Percentiles rank a stretch among this genome's conserved stretches.
These are phyloP conservation scores for Pachydiplax longipennis DNA, from an alignment of 2,888 invertebrate species.

Conservation along the genomic window DNA sequence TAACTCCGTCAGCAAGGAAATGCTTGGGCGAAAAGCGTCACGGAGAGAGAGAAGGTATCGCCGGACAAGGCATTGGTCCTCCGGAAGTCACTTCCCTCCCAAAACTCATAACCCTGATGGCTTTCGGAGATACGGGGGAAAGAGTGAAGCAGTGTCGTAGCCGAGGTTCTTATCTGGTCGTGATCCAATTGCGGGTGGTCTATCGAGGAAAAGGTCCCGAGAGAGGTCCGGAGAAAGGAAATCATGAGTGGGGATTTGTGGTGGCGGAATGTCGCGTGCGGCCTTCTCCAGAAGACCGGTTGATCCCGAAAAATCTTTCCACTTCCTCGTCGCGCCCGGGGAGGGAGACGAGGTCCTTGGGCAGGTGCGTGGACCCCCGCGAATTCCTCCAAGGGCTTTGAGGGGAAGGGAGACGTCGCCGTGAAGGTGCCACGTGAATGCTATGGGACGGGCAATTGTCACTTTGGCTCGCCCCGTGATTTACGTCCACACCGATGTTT, in stretches of 20 bases:
- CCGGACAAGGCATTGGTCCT: not conserved
- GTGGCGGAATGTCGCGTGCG: not conserved
- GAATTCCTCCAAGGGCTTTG: conserved; percentile 22
- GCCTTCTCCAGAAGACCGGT: not conserved
- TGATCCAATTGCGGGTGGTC: conserved; percentile 39
- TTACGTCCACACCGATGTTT: not conserved
- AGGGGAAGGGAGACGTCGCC: not conserved
- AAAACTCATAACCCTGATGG: not conserved
- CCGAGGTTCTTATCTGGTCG: conserved; percentile 23
- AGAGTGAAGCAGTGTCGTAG: not conserved
- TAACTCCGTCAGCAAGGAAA: not conserved
- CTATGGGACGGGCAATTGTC: not conserved
- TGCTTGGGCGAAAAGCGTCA: not conserved
- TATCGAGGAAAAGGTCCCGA: not conserved
- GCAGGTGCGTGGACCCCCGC: conserved; percentile 44
- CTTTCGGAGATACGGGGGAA: not conserved
- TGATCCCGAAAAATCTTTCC: not conserved
- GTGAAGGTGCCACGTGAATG: not conserved
- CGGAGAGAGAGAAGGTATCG: not conserved
- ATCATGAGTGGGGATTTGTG: not conserved
- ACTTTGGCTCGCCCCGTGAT: not conserved
- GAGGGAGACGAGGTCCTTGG: not conserved
- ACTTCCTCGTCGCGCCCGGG: not conserved
- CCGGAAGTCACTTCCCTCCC: not conserved
- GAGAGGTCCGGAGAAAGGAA: not conserved